Base-by-base conservation (phyloP, 2,797 vertebrate genomes). In the Sebastes jordani region DNA sequence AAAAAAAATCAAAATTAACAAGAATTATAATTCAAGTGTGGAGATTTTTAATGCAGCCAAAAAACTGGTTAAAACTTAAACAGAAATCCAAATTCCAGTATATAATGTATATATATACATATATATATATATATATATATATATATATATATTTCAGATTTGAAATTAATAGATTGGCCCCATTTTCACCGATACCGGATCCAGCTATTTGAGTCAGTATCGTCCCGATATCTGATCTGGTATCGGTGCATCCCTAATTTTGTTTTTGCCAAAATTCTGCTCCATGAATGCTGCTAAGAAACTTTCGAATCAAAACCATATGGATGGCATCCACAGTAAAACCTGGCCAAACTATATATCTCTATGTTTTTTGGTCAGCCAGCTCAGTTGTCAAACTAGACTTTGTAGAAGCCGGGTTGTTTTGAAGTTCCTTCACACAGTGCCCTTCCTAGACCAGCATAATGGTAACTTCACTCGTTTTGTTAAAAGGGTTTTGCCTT, bases 201-300 rank as follows among this genome's bases (percentile, higher is more conserved):
- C 42, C 16, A 46, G 42, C 42, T 46, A 46, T 46, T 46, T 46
- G 16, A 46, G 16, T 46, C 42, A 7, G 42, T 46, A 46, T 46
- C 16, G 16, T 18, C 42, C 16, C 42, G 42, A 46, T 46, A 46
- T 46, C 42, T 18, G 16, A 18, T 46, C 42, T 46, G 42, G 42
- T 46, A 46, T 46, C 42, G 16, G 42, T 46, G 42, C 42, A 46
- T 46, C 42, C 42, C 42, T 46, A 46, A 46, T 80, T 76, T 56
- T 36, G 36, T 69, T 67, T 72, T 75, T 72, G 80, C 86, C 83
- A 88, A 90, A 90, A 71, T 64, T 80, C 25, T 87, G 36, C 58
- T 88, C 30, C 66, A 76, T 72, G 30, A 90, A 78, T 90, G 92
- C 93, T 94, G 92, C 94, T 93, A 90, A 81, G 56, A 84, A 76